phyloP scores from a whole-genome alignment of 2,113 vertebrate species.

The Tetrao urogallus region DNA sequence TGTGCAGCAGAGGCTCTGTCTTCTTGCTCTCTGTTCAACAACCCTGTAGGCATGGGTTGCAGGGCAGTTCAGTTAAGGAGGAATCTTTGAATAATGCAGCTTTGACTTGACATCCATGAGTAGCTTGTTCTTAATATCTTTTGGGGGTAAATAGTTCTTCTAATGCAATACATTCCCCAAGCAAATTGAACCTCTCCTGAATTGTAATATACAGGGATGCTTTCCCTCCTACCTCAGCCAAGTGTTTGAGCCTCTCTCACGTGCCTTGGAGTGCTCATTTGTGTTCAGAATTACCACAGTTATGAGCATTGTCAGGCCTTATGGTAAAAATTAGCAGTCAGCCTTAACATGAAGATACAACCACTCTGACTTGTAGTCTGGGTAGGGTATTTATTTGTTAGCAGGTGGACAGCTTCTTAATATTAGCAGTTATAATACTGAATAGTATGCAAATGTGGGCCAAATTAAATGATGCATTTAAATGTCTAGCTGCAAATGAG shows the following conservation, averaged over 20 bases:
- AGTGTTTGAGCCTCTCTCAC: not conserved
- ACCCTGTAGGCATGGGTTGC: not conserved
- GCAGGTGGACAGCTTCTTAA: not conserved
- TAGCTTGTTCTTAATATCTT: not conserved
- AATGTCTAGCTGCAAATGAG: not conserved
- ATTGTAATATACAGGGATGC: not conserved
- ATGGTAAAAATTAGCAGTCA: not conserved
- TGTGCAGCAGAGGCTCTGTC: not conserved
- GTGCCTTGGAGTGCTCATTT: not conserved
- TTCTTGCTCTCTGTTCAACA: not conserved
- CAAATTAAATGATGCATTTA: not conserved
- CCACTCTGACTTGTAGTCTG: not conserved
- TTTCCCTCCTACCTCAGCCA: not conserved
- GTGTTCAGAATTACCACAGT: not conserved
- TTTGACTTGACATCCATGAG: not conserved
- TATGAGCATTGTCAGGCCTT: not conserved
- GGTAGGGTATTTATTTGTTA: not conserved
- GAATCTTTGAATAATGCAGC: not conserved
- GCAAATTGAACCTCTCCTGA: not conserved
- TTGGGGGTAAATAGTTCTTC: not conserved
- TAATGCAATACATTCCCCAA: not conserved
- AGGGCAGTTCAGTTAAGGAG: not conserved
- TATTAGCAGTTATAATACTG: not conserved
- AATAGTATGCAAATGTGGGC: not conserved
- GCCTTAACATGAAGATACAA: not conserved